Evolutionary conservation across 2,113 vertebrate species (phyloP), one percentile per base, ranked within the genome.

Genomic region (Scytalopus superciliaris): DNA sequence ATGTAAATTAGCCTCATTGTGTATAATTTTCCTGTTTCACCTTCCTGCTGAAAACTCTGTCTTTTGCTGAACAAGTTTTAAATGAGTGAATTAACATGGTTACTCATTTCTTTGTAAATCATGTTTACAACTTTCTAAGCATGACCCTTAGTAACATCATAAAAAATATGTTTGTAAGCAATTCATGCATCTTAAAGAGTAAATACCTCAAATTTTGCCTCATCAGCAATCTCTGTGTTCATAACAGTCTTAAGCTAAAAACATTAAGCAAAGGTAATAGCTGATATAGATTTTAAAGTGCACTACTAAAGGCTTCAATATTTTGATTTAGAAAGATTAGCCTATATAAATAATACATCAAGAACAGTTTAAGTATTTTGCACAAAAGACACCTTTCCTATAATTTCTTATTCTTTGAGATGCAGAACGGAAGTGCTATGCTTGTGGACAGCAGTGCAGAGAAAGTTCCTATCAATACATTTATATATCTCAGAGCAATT

Each of bases 91-190:
- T 95, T 90, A 89, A 66, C 52, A 66, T 35, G 78, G 67, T 77
- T 78, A 75, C 49, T 88, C 45, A 89, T 92, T 96, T 91, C 77
- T 89, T 53, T 95, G 91, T 87, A 76, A 95, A 94, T 76, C 90
- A 82, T 1, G 0, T 76, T 82, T 76, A 64, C 52, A 94, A 3
- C 63, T 85, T 85, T 75, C 77, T 85, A 70, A 69, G 49, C 23
- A 50, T 89, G 75, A 92, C 88, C 78, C 78, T 88, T 86, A 75
- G 50, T 67, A 91, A 31, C 64, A 57, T 81, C 95, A 96, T 76
- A 69, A 95, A 89, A 96, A 94, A 73, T 27, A 94, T 7, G 7
- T 79, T 89, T 94, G 78, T 64, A 94, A 96, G 90, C 80, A 94
- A 84, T 90, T 84, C 27, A 67, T 57, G 22, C 67, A 78, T 83